Evolutionary conservation across 2,113 vertebrate species (phyloP).

Genomic region (Archocentrus centrarchus): DNA sequence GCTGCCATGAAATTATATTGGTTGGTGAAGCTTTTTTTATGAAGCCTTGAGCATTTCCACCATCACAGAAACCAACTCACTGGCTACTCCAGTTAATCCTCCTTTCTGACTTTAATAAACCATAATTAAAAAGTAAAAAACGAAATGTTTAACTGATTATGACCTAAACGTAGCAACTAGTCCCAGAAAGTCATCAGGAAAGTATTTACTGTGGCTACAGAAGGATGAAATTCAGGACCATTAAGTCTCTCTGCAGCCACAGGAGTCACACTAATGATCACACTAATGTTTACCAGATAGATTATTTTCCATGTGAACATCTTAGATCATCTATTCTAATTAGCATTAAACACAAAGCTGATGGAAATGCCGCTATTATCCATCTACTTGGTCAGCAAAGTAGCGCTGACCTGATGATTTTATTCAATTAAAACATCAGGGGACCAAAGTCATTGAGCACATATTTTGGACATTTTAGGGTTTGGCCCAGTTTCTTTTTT

Average conservation of each 20-base stretch:
- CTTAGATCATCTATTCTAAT: too few species aligned
- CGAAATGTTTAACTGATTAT: neutral
- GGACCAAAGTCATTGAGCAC: neutral
- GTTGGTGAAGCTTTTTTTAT: neutral
- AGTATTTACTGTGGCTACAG: neutral
- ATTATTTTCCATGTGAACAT: too few species aligned
- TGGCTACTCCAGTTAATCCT: neutral
- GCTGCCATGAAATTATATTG: neutral
- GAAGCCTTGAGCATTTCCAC: neutral
- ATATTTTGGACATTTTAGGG: neutral
- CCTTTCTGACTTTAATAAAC: neutral
- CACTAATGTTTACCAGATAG: too few species aligned
- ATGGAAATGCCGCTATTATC: too few species aligned
- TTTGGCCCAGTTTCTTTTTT: accelerated
- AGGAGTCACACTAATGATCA: neutral
- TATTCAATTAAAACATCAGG: neutral
- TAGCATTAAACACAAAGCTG: too few species aligned
- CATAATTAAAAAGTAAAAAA: accelerated
- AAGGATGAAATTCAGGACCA: neutral
- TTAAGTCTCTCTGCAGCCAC: neutral
- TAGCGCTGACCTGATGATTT: neutral
- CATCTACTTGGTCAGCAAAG: neutral
- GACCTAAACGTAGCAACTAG: neutral
- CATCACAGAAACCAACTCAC: neutral
- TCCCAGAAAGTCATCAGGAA: neutral